Conservation (phyloP, 2,888 invertebrate genomes). For the Andrena praecox region DNA sequence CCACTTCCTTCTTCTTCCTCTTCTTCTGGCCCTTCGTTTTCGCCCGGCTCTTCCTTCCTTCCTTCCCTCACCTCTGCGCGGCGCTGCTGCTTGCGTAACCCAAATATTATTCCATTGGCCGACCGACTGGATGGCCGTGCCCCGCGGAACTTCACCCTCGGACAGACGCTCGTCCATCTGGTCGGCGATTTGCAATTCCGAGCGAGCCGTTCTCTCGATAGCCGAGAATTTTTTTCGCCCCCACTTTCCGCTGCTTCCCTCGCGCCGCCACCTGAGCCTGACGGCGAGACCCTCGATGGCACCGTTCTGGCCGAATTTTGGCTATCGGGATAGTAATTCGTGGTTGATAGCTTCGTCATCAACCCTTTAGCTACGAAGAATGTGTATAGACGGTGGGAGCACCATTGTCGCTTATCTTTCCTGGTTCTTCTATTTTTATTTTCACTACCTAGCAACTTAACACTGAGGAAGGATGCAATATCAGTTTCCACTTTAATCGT, state of each 20-base stretch:
- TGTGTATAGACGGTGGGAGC: too few species aligned
- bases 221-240: slow-evolving; percentile 37
- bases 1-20: slow-evolving; percentile 49
- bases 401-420: too few species aligned
- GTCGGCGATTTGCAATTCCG: slow-evolving; percentile 77
- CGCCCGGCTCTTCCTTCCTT: slow-evolving; percentile 25
- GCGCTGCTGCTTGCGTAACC: slow-evolving; percentile 64
- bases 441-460: too few species aligned
- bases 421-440: too few species aligned
- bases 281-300: neutral
- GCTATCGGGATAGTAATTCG: neutral
- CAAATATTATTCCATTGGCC: slow-evolving; percentile 72
- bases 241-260: slow-evolving; percentile 17
- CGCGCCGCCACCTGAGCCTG: neutral
- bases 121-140: slow-evolving; percentile 43
- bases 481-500: too few species aligned
- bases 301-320: neutral
- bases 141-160: slow-evolving; percentile 66
- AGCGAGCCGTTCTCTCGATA: slow-evolving; percentile 57
- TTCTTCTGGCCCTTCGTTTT: slow-evolving; percentile 31
- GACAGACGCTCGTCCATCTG: slow-evolving; percentile 75
- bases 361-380: too few species aligned
- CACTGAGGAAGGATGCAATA: too few species aligned
- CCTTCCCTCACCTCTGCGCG: neutral
- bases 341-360: neutral